Conservation (phyloP, 2,888 invertebrate genomes). For the Clepsis dumicolana region DNA sequence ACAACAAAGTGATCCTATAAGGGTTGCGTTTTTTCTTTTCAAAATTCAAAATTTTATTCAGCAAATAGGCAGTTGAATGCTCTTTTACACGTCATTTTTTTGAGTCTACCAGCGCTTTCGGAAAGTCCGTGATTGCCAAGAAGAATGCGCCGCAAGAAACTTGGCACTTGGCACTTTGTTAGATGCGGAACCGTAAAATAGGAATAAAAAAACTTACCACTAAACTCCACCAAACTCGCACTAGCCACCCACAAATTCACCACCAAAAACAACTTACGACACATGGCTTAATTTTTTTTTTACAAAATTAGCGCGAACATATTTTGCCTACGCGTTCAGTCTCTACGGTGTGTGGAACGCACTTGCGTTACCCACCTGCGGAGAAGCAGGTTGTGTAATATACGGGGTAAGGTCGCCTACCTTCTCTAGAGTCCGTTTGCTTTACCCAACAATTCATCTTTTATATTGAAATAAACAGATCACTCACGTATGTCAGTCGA, state of each 20-base stretch:
- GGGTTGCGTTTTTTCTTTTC: too few species aligned
- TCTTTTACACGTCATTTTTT: too few species aligned
- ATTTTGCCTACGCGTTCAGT: slow-evolving; percentile 14
- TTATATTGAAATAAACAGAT: background rate
- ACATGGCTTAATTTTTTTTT: slow-evolving; percentile 25
- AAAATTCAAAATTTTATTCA: too few species aligned
- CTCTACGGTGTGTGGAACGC: background rate
- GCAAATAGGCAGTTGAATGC: too few species aligned
- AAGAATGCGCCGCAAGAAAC: too few species aligned
- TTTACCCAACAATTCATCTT: background rate
- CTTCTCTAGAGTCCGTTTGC: slow-evolving; percentile 8
- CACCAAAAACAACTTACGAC: slow-evolving; percentile 29
- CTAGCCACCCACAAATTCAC: slow-evolving; percentile 37
- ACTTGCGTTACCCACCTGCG: slow-evolving; percentile 27
- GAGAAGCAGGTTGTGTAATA: slow-evolving; percentile 17
- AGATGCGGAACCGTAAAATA: too few species aligned
- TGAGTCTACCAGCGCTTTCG: too few species aligned
- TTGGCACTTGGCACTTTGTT: too few species aligned
- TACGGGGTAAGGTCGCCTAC: slow-evolving; percentile 35
- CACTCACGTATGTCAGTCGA: background rate
- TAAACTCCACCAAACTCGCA: slow-evolving; percentile 47
- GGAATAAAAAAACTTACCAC: slow-evolving; percentile 46
- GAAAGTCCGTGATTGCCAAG: too few species aligned
- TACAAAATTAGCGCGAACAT: slow-evolving; percentile 9
- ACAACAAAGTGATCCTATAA: too few species aligned